These are phyloP conservation scores for Hirtodrosophila duncani DNA, from an alignment of 2,888 invertebrate species.

Conservation along the genomic window DNA sequence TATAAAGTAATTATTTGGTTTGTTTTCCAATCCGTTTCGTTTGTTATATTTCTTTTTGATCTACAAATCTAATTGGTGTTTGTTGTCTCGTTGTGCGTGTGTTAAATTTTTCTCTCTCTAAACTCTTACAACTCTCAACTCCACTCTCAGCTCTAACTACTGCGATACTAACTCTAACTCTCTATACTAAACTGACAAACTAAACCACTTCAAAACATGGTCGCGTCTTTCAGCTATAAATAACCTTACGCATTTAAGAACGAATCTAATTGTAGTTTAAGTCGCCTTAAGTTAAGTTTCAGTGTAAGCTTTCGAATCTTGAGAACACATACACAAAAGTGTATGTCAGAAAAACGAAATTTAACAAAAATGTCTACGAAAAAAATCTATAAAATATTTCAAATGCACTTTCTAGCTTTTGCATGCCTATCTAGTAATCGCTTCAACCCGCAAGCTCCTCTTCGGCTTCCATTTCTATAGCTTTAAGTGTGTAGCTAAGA, in stretches of 20 bases:
- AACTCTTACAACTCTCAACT: conserved; percentile 30
- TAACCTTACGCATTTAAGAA: conserved; percentile 54
- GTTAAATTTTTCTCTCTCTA: conserved; percentile 71
- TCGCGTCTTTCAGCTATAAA: conserved; percentile 33
- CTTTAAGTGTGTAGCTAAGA: conserved; percentile 51
- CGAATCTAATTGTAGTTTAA: conserved; percentile 43
- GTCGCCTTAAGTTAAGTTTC: conserved; percentile 54
- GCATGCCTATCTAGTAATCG: conserved; percentile 41
- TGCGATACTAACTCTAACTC: conserved; percentile 5
- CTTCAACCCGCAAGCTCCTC: conserved; percentile 12
- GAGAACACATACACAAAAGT: conserved; percentile 73
- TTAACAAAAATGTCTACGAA: background rate
- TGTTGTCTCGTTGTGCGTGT: conserved; percentile 63
- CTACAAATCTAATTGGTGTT: conserved; percentile 56
- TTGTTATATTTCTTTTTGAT: conserved; percentile 18
- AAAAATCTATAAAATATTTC: conserved; percentile 2
- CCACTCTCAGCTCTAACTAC: conserved; percentile 9
- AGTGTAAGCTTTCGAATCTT: conserved; percentile 53
- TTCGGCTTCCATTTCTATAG: conserved; percentile 36
- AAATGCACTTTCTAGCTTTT: conserved; percentile 34
- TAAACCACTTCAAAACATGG: conserved; percentile 6
- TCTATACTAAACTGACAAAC: conserved; percentile 25
- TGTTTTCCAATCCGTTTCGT: background rate
- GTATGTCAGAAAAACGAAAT: conserved; percentile 10
- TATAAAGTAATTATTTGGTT: conserved; percentile 35